Evolutionary conservation across 1,140 invertebrate genomes (phyloP).

Genomic region (Armadillidium nasatum): DNA sequence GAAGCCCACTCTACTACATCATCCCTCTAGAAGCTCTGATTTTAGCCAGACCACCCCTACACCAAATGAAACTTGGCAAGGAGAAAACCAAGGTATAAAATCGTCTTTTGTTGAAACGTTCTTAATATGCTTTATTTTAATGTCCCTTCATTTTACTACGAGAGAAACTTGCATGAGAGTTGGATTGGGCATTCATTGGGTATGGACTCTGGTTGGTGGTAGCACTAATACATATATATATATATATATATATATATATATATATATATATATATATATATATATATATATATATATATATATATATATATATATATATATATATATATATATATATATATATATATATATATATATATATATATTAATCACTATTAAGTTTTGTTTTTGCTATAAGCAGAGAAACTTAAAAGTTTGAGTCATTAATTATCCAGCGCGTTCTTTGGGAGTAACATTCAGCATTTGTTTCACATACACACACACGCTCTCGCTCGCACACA

Average conservation of each 20-base stretch:
- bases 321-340: constrained; percentile 3
- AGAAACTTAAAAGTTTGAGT: too few relatives aligned
- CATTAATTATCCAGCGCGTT: too few relatives aligned
- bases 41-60: not conserved
- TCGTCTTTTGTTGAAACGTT: not conserved
- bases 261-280: not conserved
- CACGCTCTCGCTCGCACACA: too few relatives aligned
- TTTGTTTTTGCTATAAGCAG: too few relatives aligned
- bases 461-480: too few relatives aligned
- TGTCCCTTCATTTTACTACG: too few relatives aligned
- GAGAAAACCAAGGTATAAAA: constrained; percentile 1
- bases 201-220: too few relatives aligned
- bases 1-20: not conserved
- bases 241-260: constrained; percentile 8
- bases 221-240: not conserved
- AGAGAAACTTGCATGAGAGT: not conserved
- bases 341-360: constrained; percentile 3
- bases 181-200: not conserved
- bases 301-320: constrained; percentile 3
- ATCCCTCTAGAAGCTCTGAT: not conserved
- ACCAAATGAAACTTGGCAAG: constrained; percentile 3
- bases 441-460: too few relatives aligned
- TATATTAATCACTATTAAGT: not conserved
- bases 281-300: not conserved
- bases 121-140: not conserved